phyloP scores from a whole-genome alignment of 2,113 vertebrate species.

The Oostethus manadensis region DNA sequence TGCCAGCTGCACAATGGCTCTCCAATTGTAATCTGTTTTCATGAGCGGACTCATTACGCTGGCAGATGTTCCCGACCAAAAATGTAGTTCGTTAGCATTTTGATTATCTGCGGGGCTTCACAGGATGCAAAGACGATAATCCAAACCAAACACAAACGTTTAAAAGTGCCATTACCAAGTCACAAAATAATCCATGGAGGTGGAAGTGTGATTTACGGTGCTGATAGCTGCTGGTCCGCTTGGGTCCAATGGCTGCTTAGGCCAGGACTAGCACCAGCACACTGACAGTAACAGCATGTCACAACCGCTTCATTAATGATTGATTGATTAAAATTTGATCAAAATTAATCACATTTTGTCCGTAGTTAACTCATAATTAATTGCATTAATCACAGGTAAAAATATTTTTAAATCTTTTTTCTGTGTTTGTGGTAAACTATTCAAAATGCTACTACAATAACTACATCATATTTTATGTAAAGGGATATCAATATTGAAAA shows the following conservation, averaged over 20 bases:
- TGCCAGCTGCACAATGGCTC: slow-evolving; percentile 27
- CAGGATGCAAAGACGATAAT: not conserved
- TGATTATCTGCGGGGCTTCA: slow-evolving; percentile 20
- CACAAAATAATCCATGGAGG: slow-evolving; percentile 17
- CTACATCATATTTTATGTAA: too few relatives aligned
- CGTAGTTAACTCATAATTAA: too few relatives aligned
- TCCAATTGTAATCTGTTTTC: slow-evolving; percentile 41
- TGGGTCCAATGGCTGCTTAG: slow-evolving; percentile 6
- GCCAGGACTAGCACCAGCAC: slow-evolving; percentile 22
- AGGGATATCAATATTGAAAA: too few relatives aligned
- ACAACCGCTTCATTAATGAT: not conserved
- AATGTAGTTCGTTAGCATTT: slow-evolving; percentile 27
- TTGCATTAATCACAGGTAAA: too few relatives aligned
- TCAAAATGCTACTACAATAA: too few relatives aligned
- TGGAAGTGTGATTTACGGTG: slow-evolving; percentile 17
- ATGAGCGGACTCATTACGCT: slow-evolving; percentile 39
- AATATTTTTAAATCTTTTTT: too few relatives aligned
- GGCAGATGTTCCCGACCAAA: slow-evolving; percentile 50
- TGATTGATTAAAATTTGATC: too few relatives aligned
- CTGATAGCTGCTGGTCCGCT: slow-evolving; percentile 14
- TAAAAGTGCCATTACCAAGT: slow-evolving; percentile 9
- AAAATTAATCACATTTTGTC: too few relatives aligned
- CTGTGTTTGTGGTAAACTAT: too few relatives aligned
- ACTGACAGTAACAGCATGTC: not conserved
- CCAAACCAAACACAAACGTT: slow-evolving; percentile 9